Evolutionary conservation across 37 sponge, comb jelly and placozoan genomes (phyloP), one percentile per base, ranked within the genome.

Genomic region (Petrosia ficiformis): DNA sequence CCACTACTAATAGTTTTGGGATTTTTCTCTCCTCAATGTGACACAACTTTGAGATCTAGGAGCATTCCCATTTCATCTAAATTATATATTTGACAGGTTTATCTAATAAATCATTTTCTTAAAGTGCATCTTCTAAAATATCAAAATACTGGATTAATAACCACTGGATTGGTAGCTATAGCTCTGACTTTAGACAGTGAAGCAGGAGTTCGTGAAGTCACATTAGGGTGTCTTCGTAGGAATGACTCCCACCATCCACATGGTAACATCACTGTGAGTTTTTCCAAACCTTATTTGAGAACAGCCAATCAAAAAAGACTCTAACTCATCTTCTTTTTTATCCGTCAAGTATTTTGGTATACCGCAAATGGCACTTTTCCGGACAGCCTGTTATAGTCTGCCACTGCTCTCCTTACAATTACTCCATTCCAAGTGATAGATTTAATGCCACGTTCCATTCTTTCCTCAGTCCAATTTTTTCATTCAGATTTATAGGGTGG

Each of bases 41-140:
- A 3, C 61, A 57, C 52, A 5, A 56, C 70, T 39, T 80, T 74
- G 1, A 24, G 71, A 61, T 73, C 37, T 6, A 86, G 61, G 24
- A 80, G 87, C 42, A 86, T 54, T 14, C 87, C 87, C 2, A 48
- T 68, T 69, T 86, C 80, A 44, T 86, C 87, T 68, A 33, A 24
- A 65, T 86, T 86, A 59, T 65, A 86, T 22, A 78, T 75, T 2
- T 29, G 87, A n/a, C 11, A 2, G 3, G 87, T 80, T 42, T 72
- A n/a, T 42, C 65, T 28, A 5, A 38, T 11, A 3, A 86, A 77
- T 30, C 32, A 33, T 66, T 79, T 79, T 48, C n/a, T 41, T 2
- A 59, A 1, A 85, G 8, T 24, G 64, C 54, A 31, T 44, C 68
- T 71, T 85, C 80, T 34, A 80, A 48, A 1, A 73, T 40, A 36